Evolutionary conservation across 2,113 vertebrate species (phyloP).

Genomic region (Rhea americana): DNA sequence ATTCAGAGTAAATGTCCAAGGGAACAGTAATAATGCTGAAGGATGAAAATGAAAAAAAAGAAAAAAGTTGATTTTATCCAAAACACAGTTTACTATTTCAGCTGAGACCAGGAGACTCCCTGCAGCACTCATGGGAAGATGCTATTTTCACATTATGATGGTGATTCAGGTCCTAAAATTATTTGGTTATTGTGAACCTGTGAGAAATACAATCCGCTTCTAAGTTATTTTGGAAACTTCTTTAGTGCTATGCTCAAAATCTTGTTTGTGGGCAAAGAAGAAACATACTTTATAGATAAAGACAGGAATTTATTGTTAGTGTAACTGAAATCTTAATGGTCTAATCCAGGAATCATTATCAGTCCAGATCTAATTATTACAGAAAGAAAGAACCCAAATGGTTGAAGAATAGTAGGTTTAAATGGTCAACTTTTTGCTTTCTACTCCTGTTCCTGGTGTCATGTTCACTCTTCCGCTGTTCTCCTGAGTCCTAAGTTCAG

Average conservation of each 20-base stretch:
- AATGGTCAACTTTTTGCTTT: not conserved
- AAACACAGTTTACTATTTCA: not conserved
- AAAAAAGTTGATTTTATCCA: not conserved
- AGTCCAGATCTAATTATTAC: not conserved
- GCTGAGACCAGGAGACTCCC: not conserved
- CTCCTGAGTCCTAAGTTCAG: not conserved
- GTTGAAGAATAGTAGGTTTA: not conserved
- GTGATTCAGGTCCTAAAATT: not conserved
- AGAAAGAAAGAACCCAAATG: not conserved
- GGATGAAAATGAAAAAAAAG: not conserved
- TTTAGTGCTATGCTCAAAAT: not conserved
- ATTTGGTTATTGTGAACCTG: not conserved
- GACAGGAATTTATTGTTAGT: not conserved
- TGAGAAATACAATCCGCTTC: not conserved
- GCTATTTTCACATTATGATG: not conserved
- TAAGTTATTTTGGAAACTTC: not conserved
- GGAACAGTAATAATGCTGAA: not conserved
- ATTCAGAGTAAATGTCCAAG: not conserved
- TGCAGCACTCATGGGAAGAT: not conserved
- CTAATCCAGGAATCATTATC: not conserved
- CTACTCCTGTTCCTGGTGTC: not conserved
- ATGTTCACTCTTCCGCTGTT: accelerated
- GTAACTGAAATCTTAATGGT: not conserved
- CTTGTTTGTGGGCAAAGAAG: not conserved
- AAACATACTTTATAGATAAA: not conserved